phyloP scores from a whole-genome alignment of 2,113 vertebrate species.

The Ancistrus triradiatus region DNA sequence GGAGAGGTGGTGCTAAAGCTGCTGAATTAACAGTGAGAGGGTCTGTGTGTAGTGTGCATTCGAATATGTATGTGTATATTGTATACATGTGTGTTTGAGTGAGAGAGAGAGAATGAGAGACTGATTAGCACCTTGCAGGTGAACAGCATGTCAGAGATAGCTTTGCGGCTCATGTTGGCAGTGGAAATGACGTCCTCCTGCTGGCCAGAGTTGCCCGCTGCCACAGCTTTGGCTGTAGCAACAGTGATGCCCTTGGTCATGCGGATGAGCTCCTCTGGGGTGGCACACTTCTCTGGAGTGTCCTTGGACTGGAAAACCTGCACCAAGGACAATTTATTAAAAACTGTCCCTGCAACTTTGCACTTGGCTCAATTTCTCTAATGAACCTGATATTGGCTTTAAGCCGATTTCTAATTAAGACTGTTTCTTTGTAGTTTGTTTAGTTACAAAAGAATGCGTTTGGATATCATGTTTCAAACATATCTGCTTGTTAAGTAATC shows the following conservation, averaged over 20 bases:
- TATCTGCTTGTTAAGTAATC: too few species aligned
- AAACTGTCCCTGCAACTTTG: too few species aligned
- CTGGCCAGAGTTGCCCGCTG: slow-evolving; percentile 93
- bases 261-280: slow-evolving; percentile 93
- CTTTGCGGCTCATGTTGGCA: slow-evolving; percentile 96
- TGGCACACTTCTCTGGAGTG: slow-evolving; percentile 82
- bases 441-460: too few species aligned
- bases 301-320: slow-evolving; percentile 93
- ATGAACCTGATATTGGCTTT: too few species aligned
- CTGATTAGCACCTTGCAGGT: slow-evolving; percentile 78
- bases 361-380: too few species aligned
- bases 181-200: slow-evolving; percentile 97
- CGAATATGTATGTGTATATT: slow-evolving; percentile 30
- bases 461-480: too few species aligned
- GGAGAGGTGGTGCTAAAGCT: not conserved
- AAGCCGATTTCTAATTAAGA: too few species aligned
- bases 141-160: slow-evolving; percentile 88
- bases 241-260: slow-evolving; percentile 98
- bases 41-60: slow-evolving; percentile 11
- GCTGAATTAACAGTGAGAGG: not conserved
- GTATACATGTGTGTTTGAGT: slow-evolving; percentile 8
- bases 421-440: too few species aligned
- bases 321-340: not conserved
- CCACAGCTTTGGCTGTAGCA: slow-evolving; percentile 96
- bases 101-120: too few species aligned